Evolutionary conservation across 2,113 vertebrate species (phyloP).

Genomic region (Seriola quinqueradiata): DNA sequence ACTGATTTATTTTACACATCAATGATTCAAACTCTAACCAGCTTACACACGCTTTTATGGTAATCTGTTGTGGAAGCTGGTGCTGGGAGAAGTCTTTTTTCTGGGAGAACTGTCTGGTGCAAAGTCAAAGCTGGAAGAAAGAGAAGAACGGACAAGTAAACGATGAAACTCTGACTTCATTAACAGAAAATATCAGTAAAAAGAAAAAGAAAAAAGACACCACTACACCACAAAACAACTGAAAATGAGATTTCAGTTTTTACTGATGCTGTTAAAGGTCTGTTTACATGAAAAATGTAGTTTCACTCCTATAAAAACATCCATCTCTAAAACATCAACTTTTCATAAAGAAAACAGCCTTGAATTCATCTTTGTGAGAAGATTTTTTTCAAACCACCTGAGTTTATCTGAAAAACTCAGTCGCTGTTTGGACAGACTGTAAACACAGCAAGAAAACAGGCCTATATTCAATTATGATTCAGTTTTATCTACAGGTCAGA

Average conservation of each 20-base stretch:
- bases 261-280: not conserved
- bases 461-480: not conserved
- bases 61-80: not conserved
- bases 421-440: not conserved
- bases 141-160: not conserved
- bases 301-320: not conserved
- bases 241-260: not conserved
- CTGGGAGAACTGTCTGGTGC: not conserved
- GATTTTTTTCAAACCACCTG: not conserved
- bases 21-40: not conserved
- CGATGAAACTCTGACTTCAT: not conserved
- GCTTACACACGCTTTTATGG: not conserved
- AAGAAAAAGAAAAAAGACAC: not conserved
- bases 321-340: not conserved
- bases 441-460: not conserved
- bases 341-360: not conserved
- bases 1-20: not conserved
- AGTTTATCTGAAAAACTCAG: not conserved
- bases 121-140: slow-evolving; percentile 26
- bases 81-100: not conserved
- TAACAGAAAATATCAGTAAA: not conserved
- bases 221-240: too few species aligned
- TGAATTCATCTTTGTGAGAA: not conserved
- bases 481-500: not conserved
- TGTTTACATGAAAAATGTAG: not conserved